phyloP scores from a whole-genome alignment of 1,140 invertebrate genomes.

The Diabrotica undecimpunctata region DNA sequence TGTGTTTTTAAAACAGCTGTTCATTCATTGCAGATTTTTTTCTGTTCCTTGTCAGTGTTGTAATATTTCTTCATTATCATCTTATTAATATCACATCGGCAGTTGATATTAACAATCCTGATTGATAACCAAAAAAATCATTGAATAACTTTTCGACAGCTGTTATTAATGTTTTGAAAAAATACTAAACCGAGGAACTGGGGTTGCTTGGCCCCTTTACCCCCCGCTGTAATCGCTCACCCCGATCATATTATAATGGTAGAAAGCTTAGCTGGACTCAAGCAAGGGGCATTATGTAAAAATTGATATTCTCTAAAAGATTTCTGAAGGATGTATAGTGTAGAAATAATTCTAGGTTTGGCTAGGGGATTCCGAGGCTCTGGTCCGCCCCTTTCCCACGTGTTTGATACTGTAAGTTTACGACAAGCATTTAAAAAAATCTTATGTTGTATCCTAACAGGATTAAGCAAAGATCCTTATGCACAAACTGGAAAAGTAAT shows the following conservation, averaged over 20 bases:
- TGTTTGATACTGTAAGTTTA: neutral
- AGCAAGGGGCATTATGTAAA: neutral
- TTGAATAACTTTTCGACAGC: neutral
- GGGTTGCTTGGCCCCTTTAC: neutral
- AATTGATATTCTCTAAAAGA: conserved; percentile 1
- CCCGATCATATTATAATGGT: conserved; percentile 7
- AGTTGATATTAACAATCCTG: too few relatives aligned
- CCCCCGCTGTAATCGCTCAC: conserved; percentile 7
- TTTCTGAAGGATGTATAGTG: neutral
- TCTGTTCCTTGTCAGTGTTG: too few relatives aligned
- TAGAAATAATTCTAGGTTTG: conserved; percentile 16
- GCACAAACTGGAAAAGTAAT: neutral
- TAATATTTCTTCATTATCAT: too few relatives aligned
- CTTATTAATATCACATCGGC: too few relatives aligned
- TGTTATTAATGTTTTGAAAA: neutral
- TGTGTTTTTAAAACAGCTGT: too few relatives aligned
- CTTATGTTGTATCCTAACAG: neutral
- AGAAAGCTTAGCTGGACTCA: conserved; percentile 8
- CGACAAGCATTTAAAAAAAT: too few relatives aligned
- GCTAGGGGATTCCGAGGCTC: neutral
- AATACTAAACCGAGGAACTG: neutral
- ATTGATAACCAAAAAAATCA: too few relatives aligned
- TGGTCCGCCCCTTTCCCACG: conserved; percentile 12
- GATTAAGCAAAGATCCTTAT: neutral
- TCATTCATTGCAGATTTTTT: too few relatives aligned